Evolutionary conservation across 2,113 vertebrate genomes (phyloP).

Genomic region (Onychostruthus taczanowskii): DNA sequence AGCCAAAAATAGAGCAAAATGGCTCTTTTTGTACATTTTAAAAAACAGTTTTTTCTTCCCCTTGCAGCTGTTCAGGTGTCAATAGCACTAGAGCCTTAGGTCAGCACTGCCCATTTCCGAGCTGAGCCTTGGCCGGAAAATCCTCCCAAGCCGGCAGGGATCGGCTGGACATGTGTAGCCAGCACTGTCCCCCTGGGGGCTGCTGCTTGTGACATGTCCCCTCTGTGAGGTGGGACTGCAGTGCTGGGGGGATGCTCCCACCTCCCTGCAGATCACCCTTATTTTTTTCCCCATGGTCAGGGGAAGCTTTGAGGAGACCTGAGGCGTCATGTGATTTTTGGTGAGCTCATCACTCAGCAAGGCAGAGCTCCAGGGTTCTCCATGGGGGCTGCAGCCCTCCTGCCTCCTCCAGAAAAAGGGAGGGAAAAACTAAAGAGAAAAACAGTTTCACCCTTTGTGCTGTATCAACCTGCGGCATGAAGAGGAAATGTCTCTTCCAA

Average conservation of each 20-base stretch:
- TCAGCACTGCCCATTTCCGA: not conserved
- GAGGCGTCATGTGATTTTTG: not conserved
- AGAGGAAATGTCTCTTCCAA: not conserved
- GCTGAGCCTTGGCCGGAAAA: rapidly evolving
- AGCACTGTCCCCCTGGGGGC: not conserved
- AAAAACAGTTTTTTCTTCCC: not conserved
- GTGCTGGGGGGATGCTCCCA: not conserved
- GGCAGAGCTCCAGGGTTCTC: not conserved
- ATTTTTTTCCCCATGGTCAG: not conserved
- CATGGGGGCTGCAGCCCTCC: not conserved
- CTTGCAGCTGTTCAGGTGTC: constrained; percentile 25
- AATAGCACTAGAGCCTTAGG: not conserved
- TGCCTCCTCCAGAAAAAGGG: not conserved
- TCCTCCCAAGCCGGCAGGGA: not conserved
- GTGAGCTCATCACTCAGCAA: not conserved
- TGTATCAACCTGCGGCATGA: rapidly evolving
- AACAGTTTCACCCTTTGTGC: not conserved
- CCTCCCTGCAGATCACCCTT: not conserved
- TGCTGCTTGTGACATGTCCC: not conserved
- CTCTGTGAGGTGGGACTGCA: rapidly evolving
- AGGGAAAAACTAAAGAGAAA: not conserved
- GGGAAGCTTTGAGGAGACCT: not conserved
- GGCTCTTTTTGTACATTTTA: not conserved
- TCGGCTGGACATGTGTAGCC: not conserved
- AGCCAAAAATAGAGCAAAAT: constrained; percentile 22